These are phyloP conservation scores for Pundamilia nyererei DNA, from an alignment of 2,113 vertebrate species.

Conservation along the genomic window DNA sequence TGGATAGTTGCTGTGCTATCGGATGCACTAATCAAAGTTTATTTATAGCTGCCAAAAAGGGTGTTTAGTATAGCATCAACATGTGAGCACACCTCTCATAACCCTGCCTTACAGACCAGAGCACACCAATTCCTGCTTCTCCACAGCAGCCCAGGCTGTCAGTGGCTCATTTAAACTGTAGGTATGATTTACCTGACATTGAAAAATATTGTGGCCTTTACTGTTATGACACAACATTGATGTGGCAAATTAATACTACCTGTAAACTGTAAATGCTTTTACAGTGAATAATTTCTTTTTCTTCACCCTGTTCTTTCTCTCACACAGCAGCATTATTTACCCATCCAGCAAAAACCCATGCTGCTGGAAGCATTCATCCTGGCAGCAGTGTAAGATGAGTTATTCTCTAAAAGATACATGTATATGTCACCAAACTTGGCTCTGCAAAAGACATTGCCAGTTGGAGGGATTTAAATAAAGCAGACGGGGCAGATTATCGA, in stretches of 20 bases:
- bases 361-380: background rate
- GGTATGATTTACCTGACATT: background rate
- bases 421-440: background rate
- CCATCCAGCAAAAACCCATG: background rate
- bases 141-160: background rate
- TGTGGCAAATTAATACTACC: background rate
- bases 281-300: background rate
- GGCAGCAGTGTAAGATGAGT: background rate
- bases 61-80: background rate
- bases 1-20: background rate
- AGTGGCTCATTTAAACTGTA: background rate
- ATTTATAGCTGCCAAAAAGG: background rate
- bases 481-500: rapidly evolving
- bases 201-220: background rate
- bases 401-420: background rate
- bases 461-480: background rate
- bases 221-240: background rate
- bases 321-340: background rate
- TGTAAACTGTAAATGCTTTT: background rate
- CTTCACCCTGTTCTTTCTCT: background rate
- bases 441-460: background rate
- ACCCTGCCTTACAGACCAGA: background rate
- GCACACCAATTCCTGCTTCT: background rate
- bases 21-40: background rate
- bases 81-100: background rate